phyloP scores from a whole-genome alignment of 2,113 vertebrate species.

The Balaeniceps rex region DNA sequence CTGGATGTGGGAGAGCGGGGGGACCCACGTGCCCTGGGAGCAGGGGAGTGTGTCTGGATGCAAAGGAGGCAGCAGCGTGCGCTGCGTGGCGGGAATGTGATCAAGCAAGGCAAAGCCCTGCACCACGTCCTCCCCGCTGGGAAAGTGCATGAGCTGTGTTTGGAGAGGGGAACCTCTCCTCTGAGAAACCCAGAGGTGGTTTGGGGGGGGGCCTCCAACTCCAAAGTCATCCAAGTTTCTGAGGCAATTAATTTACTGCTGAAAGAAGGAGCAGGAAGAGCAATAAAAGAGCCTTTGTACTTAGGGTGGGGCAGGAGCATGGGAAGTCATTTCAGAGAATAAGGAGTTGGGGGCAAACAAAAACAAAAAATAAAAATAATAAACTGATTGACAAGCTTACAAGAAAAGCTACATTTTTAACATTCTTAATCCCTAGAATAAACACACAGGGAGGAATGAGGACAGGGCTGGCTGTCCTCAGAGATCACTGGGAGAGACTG shows the following conservation, averaged over 20 bases:
- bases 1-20: background rate
- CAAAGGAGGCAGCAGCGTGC: background rate
- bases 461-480: background rate
- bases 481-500: background rate
- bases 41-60: background rate
- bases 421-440: conserved; percentile 36
- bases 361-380: conserved; percentile 46
- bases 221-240: conserved; percentile 38
- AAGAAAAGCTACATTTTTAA: conserved; percentile 44
- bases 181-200: background rate
- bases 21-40: background rate
- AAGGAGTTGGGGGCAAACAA: conserved; percentile 24
- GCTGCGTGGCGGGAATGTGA: background rate
- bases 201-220: background rate
- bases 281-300: conserved; percentile 51
- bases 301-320: conserved; percentile 18
- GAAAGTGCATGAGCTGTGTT: background rate
- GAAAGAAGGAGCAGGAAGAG: conserved; percentile 44
- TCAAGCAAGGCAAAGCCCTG: background rate
- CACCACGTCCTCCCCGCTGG: background rate
- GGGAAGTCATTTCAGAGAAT: background rate
- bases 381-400: conserved; percentile 35
- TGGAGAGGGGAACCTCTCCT: background rate
- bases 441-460: background rate
- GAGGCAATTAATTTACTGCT: conserved; percentile 39